A percentile compares a stretch with the other conserved stretches of the same genome.
Conservation (phyloP, 2,113 vertebrate genomes). For the Bos taurus region ARS-UCD2.0 NC_037332.1:82946001-82946500, state of each 20-base stretch:
- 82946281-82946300: neutral
- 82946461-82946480: neutral
- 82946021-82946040: neutral
- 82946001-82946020: neutral
- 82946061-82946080: neutral
- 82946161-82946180: constrained; percentile 92
- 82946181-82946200: constrained; percentile 94
- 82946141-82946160: constrained; percentile 91
- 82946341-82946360: neutral
- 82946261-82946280: neutral
- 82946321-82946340: neutral
- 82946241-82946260: neutral
- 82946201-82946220: neutral
- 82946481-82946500: neutral
- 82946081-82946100: neutral
- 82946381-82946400: neutral
- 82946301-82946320: neutral
- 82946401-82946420: neutral
- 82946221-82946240: neutral
- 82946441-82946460: accelerated
- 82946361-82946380: neutral
- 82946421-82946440: neutral
- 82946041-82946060: neutral
- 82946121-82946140: neutral
- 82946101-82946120: neutral